These are phyloP conservation scores for Stegastes partitus DNA, from an alignment of 2,113 vertebrate genomes.

Conservation along the genomic window DNA sequence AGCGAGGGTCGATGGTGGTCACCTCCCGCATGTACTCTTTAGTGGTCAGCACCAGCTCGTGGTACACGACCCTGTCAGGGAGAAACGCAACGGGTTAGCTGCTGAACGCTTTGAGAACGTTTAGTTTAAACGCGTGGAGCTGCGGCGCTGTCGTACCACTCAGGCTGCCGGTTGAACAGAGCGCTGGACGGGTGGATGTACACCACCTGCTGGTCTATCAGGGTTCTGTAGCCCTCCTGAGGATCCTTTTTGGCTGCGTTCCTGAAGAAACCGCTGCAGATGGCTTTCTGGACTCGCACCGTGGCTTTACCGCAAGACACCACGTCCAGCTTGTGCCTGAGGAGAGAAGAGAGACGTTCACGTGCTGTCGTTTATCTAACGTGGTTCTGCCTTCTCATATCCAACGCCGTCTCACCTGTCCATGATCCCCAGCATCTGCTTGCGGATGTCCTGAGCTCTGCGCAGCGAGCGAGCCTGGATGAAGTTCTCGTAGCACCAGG, in stretches of 20 bases:
- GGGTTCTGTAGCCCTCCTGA: conserved; percentile 95
- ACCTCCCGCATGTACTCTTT: conserved; percentile 99
- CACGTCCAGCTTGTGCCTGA: conserved; percentile 96
- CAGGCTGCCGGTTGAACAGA: conserved; percentile 97
- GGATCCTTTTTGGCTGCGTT: conserved; percentile 99
- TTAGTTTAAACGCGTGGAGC: background rate
- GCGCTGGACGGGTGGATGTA: conserved; percentile 99
- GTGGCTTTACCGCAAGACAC: conserved; percentile 98
- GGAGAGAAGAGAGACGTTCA: background rate
- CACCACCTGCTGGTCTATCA: conserved; percentile 98
- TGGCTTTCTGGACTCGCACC: conserved; percentile 97
- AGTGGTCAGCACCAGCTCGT: conserved; percentile 96
- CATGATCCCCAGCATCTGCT: conserved; percentile 99
- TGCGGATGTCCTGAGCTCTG: conserved; percentile 96
- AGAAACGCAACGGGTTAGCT: background rate
- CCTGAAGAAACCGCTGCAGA: conserved; percentile 98
- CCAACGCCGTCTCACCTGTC: conserved; percentile 85
- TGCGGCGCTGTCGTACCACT: conserved; percentile 87
- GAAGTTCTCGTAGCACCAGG: conserved; percentile 99
- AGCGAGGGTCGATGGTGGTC: conserved; percentile 97
- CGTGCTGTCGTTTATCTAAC: too few species aligned
- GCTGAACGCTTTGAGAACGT: background rate
- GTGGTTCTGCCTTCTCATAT: background rate
- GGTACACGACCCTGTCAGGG: conserved; percentile 93
- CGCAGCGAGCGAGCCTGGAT: conserved; percentile 97